phyloP scores from a whole-genome alignment of 2,113 vertebrate genomes.

The Rhinolophus sinicus region DNA sequence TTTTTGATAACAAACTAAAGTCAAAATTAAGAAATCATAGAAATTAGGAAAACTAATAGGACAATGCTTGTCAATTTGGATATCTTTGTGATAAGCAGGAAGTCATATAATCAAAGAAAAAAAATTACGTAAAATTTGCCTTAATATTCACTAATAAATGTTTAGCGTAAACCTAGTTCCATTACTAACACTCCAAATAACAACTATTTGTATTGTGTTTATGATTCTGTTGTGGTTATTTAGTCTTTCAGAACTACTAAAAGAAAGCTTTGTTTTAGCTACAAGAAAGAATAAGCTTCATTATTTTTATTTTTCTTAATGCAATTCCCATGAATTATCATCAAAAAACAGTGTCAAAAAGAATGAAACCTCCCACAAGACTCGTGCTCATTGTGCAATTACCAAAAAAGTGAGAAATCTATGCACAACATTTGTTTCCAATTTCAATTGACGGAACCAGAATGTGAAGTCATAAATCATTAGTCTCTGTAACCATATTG shows the following conservation, averaged over 20 bases:
- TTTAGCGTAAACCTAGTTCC: not conserved
- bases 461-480: constrained; percentile 37
- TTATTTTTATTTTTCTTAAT: constrained; percentile 15
- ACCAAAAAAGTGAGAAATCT: not conserved
- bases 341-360: constrained; percentile 28
- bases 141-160: constrained; percentile 1
- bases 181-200: not conserved
- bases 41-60: constrained; percentile 33
- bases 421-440: constrained; percentile 4
- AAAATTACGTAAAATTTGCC: not conserved
- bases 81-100: not conserved
- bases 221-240: not conserved
- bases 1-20: not conserved
- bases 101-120: not conserved
- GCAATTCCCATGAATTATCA: not conserved
- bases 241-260: not conserved
- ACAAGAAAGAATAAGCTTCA: not conserved
- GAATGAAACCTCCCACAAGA: not conserved
- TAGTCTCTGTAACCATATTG: not conserved
- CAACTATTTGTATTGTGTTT: not conserved
- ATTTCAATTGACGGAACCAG: constrained; percentile 21
- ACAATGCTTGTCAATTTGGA: not conserved
- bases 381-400: constrained; percentile 27
- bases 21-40: not conserved
- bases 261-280: not conserved